Evolutionary conservation across 2,113 vertebrate genomes (phyloP).

Genomic region (Sylvia atricapilla): DNA sequence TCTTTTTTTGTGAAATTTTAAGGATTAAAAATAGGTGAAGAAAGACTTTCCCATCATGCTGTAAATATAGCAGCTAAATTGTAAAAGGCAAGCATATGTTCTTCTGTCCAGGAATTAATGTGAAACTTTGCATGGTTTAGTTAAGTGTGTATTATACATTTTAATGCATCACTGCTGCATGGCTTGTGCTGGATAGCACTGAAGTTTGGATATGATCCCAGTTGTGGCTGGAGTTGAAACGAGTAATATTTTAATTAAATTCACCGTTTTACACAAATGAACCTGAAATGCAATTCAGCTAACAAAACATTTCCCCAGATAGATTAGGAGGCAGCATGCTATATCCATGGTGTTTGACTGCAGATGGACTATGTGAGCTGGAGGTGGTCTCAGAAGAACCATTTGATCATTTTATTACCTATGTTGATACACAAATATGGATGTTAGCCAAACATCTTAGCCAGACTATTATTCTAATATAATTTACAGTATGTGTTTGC

Average conservation of each 20-base stretch:
- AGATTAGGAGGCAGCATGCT: constrained; percentile 33
- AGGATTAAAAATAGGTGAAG: background rate
- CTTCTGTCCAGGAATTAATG: background rate
- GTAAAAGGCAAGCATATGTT: constrained; percentile 1
- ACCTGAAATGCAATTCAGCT: constrained; percentile 10
- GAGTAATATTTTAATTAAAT: constrained; percentile 67
- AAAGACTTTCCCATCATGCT: background rate
- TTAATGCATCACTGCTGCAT: constrained; percentile 1
- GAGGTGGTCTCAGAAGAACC: constrained; percentile 59
- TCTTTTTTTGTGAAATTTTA: background rate
- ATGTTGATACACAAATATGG: constrained; percentile 66
- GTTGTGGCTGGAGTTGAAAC: constrained; percentile 24
- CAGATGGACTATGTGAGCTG: constrained; percentile 59
- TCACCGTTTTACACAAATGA: constrained; percentile 32
- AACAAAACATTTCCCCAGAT: constrained; percentile 43
- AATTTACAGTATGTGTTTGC: constrained; percentile 54
- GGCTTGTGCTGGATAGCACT: constrained; percentile 2
- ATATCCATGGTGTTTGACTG: constrained; percentile 30
- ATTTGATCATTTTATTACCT: constrained; percentile 68
- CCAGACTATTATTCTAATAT: constrained; percentile 50
- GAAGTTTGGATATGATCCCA: constrained; percentile 58
- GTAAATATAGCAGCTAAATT: background rate
- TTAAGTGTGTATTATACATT: background rate
- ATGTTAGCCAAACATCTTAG: constrained; percentile 57
- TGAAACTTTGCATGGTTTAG: constrained; percentile 10